Evolutionary conservation across 2,113 vertebrate species (phyloP), one percentile per base, ranked within the genome.

Genomic region (Montifringilla adamsi): DNA sequence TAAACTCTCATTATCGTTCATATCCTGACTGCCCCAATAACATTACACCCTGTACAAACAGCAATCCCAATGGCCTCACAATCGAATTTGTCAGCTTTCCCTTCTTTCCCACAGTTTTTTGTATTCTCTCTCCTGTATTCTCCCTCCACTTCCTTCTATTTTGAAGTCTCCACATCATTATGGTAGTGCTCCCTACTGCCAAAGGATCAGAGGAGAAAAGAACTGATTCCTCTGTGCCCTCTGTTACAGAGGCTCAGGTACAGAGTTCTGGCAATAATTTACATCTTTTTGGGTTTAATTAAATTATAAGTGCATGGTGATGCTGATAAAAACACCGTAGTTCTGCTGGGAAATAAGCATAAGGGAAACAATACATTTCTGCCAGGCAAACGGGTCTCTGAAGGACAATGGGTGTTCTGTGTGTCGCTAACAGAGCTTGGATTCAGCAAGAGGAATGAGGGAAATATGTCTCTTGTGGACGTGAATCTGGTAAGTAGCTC

Each of bases 1-100:
- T 92, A 76, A 89, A 89, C 64, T 92, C 41, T 78, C 82, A 84
- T 96, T 92, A 95, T 68, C 84, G 58, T 84, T 95, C 92, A 84
- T 87, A 89, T 63, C 58, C 82, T 39, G 77, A 81, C 43, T 79
- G 58, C 15, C 74, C 70, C 56, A 67, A 41, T 84, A 50, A 39
- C 68, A 64, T 46, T 79, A 66, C 30, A 58, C 19, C 37, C 41
- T 75, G 46, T 23, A 66, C 13, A 55, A 75, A 53, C 64, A 47
- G 41, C 37, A 94, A 91, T 81, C n/a, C 39, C 53, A 89, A 73
- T 63, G 46, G 69, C n/a, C n/a, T 95, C 66, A 67, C 43, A 63
- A 49, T 69, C 68, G 87, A 56, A 91, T 93, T 95, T 92, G 33
- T 87, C 74, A 90, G 31, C 49, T 92, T 93, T 52, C 39, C 28